Evolutionary conservation across 2,797 vertebrate genomes (phyloP).

Genomic region (Otolemur crassicaudatus): DNA sequence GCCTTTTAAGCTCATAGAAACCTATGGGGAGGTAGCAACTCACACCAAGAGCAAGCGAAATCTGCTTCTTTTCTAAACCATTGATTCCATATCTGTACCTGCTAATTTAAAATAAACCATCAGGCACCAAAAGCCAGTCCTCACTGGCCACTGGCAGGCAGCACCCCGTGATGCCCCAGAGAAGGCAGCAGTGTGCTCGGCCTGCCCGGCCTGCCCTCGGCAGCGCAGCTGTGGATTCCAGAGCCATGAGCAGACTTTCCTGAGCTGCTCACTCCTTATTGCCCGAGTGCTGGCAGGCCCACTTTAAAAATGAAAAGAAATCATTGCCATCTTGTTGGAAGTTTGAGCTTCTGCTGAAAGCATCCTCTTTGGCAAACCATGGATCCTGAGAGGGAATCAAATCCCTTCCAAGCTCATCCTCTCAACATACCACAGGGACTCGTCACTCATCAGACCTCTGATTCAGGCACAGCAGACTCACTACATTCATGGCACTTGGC

Average conservation of each 20-base stretch:
- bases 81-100: background rate
- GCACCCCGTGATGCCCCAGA: background rate
- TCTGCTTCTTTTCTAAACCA: background rate
- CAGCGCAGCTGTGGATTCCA: too few relatives aligned
- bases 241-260: background rate
- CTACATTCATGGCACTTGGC: too few relatives aligned
- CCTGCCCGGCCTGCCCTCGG: background rate
- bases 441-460: background rate
- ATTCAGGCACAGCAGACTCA: too few relatives aligned
- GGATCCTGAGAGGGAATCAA: background rate
- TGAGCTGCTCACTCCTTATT: background rate
- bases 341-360: background rate
- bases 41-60: background rate
- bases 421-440: rapidly evolving
- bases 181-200: slow-evolving; percentile 45
- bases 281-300: background rate
- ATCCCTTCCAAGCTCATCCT: too few relatives aligned
- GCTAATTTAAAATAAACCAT: background rate
- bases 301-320: background rate
- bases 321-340: background rate
- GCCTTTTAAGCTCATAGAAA: slow-evolving; percentile 65
- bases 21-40: background rate
- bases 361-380: background rate
- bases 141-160: background rate
- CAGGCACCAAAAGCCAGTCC: background rate